Evolutionary conservation across 2,888 invertebrate species (phyloP), one percentile per base, ranked within the genome.

Genomic region (Achlya flavicornis): DNA sequence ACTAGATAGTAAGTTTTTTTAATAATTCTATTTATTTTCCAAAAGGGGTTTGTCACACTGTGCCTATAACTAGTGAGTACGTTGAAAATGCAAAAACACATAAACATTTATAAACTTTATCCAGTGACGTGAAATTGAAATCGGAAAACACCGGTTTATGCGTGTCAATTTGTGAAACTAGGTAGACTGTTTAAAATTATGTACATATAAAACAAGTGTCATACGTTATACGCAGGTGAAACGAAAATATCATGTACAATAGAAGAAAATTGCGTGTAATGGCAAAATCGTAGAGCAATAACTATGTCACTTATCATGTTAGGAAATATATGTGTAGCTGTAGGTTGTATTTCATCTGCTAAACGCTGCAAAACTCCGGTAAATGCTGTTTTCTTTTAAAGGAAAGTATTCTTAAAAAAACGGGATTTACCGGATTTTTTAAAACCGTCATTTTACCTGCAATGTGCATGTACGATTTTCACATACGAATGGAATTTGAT

Each of bases 221-320:
- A 53, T 16, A 19, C 53, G 46, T 46, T 46, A 14, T 43, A n/a
- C 46, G 6, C 46, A n/a, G 46, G 46, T 46, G 19, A 53, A 19
- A 53, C 53, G 53, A 53, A 53, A 53, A 53, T 53, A 53, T 53
- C 53, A 19, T 53, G 53, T 10, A 19, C 8, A 19, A n/a, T 53
- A 53, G 16, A 53, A 53, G 53, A 53, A 53, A 53, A 53, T 53
- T 53, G 53, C 53, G 53, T 53, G 53, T 53, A 19, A 53, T 53
- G 19, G 19, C 16, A 19, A 53, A 41, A 53, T 53, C 19, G 19
- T 19, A 19, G 19, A 19, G 53, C 53, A 16, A 53, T 53, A 48
- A 48, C 48, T 48, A 48, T 53, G 53, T 53, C 53, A 53, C 53
- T 10, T 19, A 53, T 53, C 53, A 53, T 53, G 53, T 53, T 53